A percentile compares a stretch with the other conserved stretches of the same genome.
phyloP scores from a whole-genome alignment of 2,113 vertebrate genomes.

The Neodon shergylaensis region DNA sequence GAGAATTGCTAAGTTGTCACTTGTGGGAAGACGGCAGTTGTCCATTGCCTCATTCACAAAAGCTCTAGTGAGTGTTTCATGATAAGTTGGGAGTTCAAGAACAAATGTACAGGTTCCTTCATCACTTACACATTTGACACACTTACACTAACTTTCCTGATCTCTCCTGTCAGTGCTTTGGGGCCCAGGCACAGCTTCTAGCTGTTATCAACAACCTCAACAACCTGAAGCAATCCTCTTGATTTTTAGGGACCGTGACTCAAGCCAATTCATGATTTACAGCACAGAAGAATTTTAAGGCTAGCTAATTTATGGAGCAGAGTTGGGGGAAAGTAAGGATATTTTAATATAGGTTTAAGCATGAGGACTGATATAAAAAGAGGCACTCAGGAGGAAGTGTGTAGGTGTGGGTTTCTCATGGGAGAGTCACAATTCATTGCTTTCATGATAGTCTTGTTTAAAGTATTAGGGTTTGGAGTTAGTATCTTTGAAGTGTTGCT shows the following conservation, averaged over 20 bases:
- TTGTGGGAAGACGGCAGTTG: slow-evolving; percentile 71
- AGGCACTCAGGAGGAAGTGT: neutral
- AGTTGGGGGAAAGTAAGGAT: neutral
- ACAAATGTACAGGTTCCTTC: neutral
- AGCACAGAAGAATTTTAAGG: neutral
- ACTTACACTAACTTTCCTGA: neutral
- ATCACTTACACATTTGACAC: neutral
- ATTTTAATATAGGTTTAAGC: neutral
- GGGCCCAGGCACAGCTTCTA: neutral
- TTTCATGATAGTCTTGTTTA: neutral
- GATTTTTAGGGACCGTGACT: neutral
- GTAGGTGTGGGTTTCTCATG: neutral
- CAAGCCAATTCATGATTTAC: neutral
- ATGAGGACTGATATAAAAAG: neutral
- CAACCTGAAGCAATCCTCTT: too few relatives aligned
- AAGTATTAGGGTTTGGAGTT: neutral
- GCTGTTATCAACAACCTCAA: neutral
- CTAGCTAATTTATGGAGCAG: neutral
- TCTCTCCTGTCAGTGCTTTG: neutral
- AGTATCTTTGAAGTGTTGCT: neutral
- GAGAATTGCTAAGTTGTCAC: slow-evolving; percentile 80
- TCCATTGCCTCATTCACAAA: slow-evolving; percentile 82
- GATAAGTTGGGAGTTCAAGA: slow-evolving; percentile 42
- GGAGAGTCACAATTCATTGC: neutral
- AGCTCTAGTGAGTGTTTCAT: slow-evolving; percentile 64